phyloP scores from a whole-genome alignment of 92 coral and sea anemone species.

The Palythoa grandis region DNA sequence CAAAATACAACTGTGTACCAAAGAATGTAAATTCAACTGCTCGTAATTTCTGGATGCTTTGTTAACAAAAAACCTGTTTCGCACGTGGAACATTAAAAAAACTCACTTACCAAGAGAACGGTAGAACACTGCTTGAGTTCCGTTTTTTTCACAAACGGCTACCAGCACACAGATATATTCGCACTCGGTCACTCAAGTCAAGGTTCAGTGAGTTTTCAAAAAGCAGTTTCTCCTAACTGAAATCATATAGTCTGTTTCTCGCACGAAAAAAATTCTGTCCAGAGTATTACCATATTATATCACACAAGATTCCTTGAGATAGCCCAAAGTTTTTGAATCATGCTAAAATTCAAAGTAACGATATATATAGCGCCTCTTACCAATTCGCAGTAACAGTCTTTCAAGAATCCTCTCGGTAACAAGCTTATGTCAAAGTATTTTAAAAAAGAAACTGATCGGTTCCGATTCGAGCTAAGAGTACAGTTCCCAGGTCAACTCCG shows the following conservation, averaged over 20 bases:
- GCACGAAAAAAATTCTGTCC: not conserved
- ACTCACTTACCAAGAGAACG: constrained; percentile 17
- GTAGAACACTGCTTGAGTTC: not conserved
- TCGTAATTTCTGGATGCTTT: not conserved
- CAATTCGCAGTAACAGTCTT: not conserved
- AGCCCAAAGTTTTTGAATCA: not conserved
- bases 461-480: not conserved
- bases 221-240: not conserved
- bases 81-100: not conserved
- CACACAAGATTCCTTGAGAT: not conserved
- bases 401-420: not conserved
- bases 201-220: constrained; percentile 12
- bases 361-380: not conserved
- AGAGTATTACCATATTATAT: not conserved
- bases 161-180: not conserved
- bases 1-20: not conserved
- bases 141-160: not conserved
- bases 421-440: not conserved
- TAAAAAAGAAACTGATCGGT: not conserved
- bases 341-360: not conserved
- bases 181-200: not conserved
- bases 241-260: not conserved
- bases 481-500: not conserved
- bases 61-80: constrained; percentile 18
- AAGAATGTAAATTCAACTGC: not conserved